These are phyloP conservation scores for Embidobia sp. DNA, from an alignment of 2,888 invertebrate genomes.

Conservation along the genomic window DNA sequence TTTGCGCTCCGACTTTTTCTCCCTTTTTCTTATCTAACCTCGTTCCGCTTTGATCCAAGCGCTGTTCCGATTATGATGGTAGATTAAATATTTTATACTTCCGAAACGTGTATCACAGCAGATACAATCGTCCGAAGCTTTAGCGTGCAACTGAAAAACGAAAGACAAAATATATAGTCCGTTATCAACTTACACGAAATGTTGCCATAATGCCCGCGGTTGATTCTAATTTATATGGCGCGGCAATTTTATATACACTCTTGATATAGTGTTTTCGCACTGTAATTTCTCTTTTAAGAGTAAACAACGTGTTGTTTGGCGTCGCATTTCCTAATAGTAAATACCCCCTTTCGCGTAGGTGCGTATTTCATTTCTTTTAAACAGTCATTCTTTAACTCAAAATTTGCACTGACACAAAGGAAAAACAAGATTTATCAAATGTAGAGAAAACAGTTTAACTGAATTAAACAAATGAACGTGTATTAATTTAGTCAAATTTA, in stretches of 20 bases:
- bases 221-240: slow-evolving; percentile 29
- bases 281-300: slow-evolving; percentile 5
- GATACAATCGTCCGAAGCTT: slow-evolving; percentile 24
- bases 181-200: slow-evolving; percentile 30
- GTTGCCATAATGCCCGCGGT: slow-evolving; percentile 9
- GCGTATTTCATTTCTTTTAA: no score
- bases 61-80: slow-evolving; percentile 34
- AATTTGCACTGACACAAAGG: no score
- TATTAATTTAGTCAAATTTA: no score
- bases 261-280: slow-evolving; percentile 14
- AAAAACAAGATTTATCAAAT: no score
- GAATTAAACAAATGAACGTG: no score
- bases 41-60: slow-evolving; percentile 23
- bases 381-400: no score
- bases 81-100: slow-evolving; percentile 50
- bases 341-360: neutral
- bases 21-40: slow-evolving; percentile 37
- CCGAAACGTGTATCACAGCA: slow-evolving; percentile 39
- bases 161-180: slow-evolving; percentile 29
- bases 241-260: slow-evolving; percentile 14
- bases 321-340: neutral
- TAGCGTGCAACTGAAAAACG: slow-evolving; percentile 37
- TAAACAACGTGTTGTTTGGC: neutral
- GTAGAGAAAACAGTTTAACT: no score
- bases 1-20: neutral